Percentiles rank a stretch among this genome's conserved stretches.
Conservation (phyloP, 2,113 vertebrate genomes). For the Nothobranchius furzeri region DNA sequence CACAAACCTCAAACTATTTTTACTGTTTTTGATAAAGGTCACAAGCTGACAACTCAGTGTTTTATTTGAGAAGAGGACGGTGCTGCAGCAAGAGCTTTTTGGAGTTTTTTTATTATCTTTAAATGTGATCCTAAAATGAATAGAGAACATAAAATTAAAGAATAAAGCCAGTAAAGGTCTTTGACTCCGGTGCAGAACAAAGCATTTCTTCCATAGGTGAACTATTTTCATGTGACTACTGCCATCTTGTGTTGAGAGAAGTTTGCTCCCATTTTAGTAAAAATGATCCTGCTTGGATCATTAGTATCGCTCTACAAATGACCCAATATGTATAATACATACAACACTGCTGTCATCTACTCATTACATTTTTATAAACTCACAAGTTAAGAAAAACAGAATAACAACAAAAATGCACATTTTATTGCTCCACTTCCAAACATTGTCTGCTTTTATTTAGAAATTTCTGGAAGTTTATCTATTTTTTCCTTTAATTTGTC, state of each 20-base stretch:
- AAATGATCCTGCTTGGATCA: too few species aligned
- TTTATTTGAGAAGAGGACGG: too few species aligned
- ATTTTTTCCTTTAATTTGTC: too few species aligned
- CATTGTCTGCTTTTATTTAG: too few species aligned
- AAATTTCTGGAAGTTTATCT: too few species aligned
- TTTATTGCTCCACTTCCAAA: too few species aligned
- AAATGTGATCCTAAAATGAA: background rate
- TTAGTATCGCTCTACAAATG: background rate
- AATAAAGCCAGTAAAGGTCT: background rate
- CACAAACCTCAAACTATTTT: conserved; percentile 27
- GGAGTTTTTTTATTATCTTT: background rate
- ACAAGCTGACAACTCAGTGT: conserved; percentile 20
- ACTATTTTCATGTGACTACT: conserved; percentile 38
- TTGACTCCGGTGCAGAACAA: background rate
- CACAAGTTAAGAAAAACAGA: too few species aligned
- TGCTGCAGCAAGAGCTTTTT: background rate
- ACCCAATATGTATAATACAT: too few species aligned
- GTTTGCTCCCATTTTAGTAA: background rate
- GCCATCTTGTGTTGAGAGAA: conserved; percentile 56
- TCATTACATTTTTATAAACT: too few species aligned
- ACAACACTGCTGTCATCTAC: too few species aligned
- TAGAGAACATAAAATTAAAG: background rate
- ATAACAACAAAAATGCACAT: too few species aligned
- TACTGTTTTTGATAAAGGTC: conserved; percentile 48
- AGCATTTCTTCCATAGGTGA: background rate